Conservation (phyloP, 2,797 vertebrate genomes). For the Kryptopterus vitreolus region DNA sequence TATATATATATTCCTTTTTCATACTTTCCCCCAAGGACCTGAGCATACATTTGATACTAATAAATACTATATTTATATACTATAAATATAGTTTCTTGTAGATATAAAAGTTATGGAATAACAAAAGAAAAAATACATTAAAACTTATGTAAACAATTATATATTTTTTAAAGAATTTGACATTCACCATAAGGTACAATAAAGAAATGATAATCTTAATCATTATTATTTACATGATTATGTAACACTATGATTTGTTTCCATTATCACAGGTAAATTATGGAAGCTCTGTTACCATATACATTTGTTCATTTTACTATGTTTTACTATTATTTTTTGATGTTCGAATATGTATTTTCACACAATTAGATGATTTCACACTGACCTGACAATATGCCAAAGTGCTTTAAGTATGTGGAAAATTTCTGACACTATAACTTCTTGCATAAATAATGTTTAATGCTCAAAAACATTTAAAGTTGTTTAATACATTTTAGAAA, state of each 20-base stretch:
- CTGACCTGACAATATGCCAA: neutral
- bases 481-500: constrained; percentile 2
- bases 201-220: no score
- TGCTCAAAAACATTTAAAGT: neutral
- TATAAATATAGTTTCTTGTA: neutral
- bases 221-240: neutral
- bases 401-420: neutral
- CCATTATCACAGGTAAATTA: neutral
- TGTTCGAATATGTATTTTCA: no score
- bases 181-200: no score
- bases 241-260: neutral
- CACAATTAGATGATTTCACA: neutral
- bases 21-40: neutral
- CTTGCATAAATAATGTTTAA: neutral
- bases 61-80: no score
- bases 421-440: neutral
- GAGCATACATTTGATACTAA: no score
- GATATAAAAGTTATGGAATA: no score
- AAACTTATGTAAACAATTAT: no score
- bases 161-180: no score
- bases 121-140: no score
- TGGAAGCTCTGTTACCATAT: neutral
- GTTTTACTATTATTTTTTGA: no score
- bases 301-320: no score
- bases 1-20: neutral